These are phyloP conservation scores for Crocuta crocuta DNA, from an alignment of 2,113 vertebrate genomes.

Conservation along the genomic window DNA sequence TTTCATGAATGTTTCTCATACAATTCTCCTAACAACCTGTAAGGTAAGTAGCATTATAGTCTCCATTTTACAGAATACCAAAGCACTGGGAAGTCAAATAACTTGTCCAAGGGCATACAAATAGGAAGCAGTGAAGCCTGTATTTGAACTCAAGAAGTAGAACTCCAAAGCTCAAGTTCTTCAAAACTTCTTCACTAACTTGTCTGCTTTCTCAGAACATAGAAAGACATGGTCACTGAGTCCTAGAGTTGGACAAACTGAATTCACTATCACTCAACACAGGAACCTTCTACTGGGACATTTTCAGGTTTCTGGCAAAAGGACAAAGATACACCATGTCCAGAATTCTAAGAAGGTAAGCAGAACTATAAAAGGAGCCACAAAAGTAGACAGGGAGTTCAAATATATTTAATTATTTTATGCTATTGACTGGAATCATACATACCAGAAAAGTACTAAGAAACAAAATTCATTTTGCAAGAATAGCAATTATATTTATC, in stretches of 20 bases:
- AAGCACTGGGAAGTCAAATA: neutral
- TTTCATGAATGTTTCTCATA: neutral
- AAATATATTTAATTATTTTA: slow-evolving; percentile 55
- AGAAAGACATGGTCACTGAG: neutral
- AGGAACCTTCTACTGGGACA: neutral
- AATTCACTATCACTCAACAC: neutral
- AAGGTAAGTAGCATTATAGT: neutral
- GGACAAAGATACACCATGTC: neutral
- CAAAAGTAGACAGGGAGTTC: neutral
- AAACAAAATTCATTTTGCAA: slow-evolving; percentile 45
- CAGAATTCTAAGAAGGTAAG: neutral
- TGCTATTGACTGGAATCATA: neutral
- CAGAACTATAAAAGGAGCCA: neutral
- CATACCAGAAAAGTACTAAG: neutral
- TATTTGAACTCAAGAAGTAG: neutral
- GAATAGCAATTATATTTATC: slow-evolving; percentile 30
- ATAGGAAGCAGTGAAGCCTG: neutral
- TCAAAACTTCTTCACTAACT: neutral
- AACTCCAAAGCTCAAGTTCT: neutral
- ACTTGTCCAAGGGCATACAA: neutral
- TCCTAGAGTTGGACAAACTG: neutral
- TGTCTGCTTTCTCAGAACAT: neutral
- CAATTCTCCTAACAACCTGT: neutral
- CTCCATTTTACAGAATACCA: neutral
- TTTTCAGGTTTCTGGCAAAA: slow-evolving; percentile 26